Conservation (phyloP, 1,140 invertebrate species). For the Drosophila sucinea region DNA sequence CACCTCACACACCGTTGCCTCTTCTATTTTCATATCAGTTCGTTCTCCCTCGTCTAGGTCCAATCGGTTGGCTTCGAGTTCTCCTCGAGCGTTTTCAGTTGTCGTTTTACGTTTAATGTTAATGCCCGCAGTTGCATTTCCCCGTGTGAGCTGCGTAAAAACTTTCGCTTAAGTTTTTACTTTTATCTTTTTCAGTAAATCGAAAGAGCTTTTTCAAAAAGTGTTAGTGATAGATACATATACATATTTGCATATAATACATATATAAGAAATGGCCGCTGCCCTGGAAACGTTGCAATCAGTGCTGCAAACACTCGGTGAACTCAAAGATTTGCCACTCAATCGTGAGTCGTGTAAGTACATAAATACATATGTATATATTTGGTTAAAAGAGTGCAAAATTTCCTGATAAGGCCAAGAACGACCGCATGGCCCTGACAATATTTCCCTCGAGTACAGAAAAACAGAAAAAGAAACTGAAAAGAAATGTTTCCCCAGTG, state of each 20-base stretch:
- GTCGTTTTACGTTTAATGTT: slow-evolving; percentile 66
- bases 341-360: slow-evolving; percentile 81
- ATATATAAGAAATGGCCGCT: slow-evolving; percentile 64
- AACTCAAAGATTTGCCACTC: slow-evolving; percentile 71
- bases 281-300: slow-evolving; percentile 72
- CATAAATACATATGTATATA: not conserved
- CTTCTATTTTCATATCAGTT: slow-evolving; percentile 62
- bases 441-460: not conserved
- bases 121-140: slow-evolving; percentile 69
- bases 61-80: slow-evolving; percentile 26
- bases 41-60: slow-evolving; percentile 61
- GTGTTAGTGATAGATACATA: slow-evolving; percentile 50
- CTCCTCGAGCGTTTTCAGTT: slow-evolving; percentile 61
- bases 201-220: slow-evolving; percentile 24
- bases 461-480: not conserved
- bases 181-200: slow-evolving; percentile 45
- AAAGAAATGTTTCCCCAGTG: not conserved
- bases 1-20: slow-evolving; percentile 15
- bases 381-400: slow-evolving; percentile 22
- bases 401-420: slow-evolving; percentile 20
- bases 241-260: slow-evolving; percentile 32
- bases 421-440: slow-evolving; percentile 37
- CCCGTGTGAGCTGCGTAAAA: slow-evolving; percentile 43
- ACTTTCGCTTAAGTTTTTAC: slow-evolving; percentile 51
- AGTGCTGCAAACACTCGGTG: slow-evolving; percentile 60